Conservation (phyloP, 2,797 vertebrate species). For the Eremophila alpestris region DNA sequence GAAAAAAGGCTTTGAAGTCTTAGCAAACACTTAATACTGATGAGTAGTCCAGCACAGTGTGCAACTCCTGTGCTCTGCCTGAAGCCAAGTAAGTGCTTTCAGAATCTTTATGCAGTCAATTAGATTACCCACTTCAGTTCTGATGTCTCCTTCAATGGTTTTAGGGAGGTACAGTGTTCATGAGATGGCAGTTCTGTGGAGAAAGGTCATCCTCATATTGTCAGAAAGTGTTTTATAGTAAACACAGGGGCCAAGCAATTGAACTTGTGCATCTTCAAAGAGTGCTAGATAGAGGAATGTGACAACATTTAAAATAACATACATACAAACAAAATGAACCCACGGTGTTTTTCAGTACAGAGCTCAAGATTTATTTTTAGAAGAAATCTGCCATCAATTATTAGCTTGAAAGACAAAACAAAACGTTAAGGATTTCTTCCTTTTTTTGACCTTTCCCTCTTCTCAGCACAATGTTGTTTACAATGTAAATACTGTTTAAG, state of each 20-base stretch:
- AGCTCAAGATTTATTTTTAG: neutral
- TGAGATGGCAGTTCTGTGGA: neutral
- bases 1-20: neutral
- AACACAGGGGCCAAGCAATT: neutral
- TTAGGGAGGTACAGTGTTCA: neutral
- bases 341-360: neutral
- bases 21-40: neutral
- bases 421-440: neutral
- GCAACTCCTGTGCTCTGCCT: neutral
- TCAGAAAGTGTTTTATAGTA: neutral
- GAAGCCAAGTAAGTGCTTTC: neutral
- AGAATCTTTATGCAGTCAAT: neutral
- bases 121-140: neutral
- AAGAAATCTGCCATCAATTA: neutral
- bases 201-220: neutral
- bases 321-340: neutral
- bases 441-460: neutral
- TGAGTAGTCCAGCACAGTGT: neutral
- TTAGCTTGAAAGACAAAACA: neutral
- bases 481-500: constrained; percentile 27
- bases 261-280: neutral
- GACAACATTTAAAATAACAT: neutral
- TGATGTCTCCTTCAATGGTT: neutral
- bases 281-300: neutral
- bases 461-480: constrained; percentile 30